A percentile compares a stretch with the other conserved stretches of the same genome.
Evolutionary conservation across 2,113 vertebrate genomes (phyloP).

Genomic region (Nannobrachium achirus): DNA sequence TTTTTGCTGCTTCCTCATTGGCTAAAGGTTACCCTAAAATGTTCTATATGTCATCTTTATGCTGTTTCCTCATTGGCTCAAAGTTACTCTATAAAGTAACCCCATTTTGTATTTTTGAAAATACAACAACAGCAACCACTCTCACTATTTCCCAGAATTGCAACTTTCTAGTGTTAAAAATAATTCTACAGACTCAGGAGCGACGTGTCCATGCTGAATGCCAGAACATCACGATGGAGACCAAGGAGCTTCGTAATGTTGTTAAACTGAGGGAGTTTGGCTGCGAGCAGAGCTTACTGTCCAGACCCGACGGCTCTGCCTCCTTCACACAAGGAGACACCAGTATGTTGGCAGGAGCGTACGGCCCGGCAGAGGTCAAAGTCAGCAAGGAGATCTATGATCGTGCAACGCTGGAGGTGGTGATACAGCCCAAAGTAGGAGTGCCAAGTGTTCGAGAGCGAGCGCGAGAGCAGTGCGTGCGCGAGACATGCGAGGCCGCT

Average conservation of each 20-base stretch:
- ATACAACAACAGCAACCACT: too few species aligned
- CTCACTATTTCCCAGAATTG: too few species aligned
- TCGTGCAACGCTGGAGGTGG: constrained; percentile 88
- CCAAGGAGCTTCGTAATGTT: not conserved
- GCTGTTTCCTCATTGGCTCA: too few species aligned
- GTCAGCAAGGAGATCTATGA: constrained; percentile 91
- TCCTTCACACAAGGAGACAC: constrained; percentile 91
- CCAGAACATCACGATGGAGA: constrained; percentile 62
- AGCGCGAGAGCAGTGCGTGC: constrained; percentile 86
- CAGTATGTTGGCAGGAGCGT: constrained; percentile 87
- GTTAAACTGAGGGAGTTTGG: constrained; percentile 83
- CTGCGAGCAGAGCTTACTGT: constrained; percentile 87
- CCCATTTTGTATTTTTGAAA: too few species aligned
- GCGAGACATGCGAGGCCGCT: constrained; percentile 85
- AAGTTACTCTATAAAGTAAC: too few species aligned
- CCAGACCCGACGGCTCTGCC: constrained; percentile 90
- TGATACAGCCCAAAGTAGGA: constrained; percentile 90
- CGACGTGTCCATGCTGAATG: constrained; percentile 23
- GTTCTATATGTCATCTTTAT: too few species aligned
- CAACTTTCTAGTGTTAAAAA: too few species aligned
- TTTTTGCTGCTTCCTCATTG: too few species aligned
- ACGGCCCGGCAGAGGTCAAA: constrained; percentile 91
- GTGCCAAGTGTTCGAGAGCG: constrained; percentile 87
- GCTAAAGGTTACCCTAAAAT: too few species aligned
- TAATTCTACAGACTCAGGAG: too few species aligned